Evolutionary conservation across 2,113 vertebrate species (phyloP), one percentile per base, ranked within the genome.

Genomic region (Poecile atricapillus): DNA sequence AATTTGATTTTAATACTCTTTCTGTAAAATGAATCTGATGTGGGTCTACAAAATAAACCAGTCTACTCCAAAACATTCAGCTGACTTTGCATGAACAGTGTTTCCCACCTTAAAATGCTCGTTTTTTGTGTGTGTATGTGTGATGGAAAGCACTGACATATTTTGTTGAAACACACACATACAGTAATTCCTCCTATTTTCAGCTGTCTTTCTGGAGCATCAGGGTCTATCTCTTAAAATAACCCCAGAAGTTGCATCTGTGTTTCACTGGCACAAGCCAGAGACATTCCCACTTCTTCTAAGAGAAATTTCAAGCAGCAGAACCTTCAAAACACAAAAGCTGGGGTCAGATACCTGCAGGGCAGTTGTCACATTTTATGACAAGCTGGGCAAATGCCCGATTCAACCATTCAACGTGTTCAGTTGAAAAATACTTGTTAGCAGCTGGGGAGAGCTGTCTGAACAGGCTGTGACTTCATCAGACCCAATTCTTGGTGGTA

Each of bases 311-410:
- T 83, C 31, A 77, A 91, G 55, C 25, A 69, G 17, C n/a, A 89
- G 35, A 83, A 80, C 11, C 2, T 83, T 94, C 31, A 47, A 80
- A 89, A 52, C 22, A 52, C 37, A 47, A 27, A 71, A 64, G 15
- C 0, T 63, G 25, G 25, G 39, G 28, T 91, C 70, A 79, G 69
- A 71, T 18, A 81, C 35, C 25, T 78, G 22, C 0, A 0, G 13
- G 13, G 7, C 28, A 74, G 18, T 46, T 47, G 23, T 90, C 63
- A 56, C 5, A 4, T 73, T 92, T 68, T 62, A 44, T 65, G 44
- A 52, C 15, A 77, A 83, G 17, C 13, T 73, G 37, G 24, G 5
- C 13, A n/a, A 70, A 86, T 39, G 28, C 10, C 17, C 25, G 31
- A 15, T 60, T 83, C 52, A 84, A 59, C 27, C 59, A 22, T 43